phyloP scores from a whole-genome alignment of 2,113 vertebrate genomes.

The Burhinus oedicnemus region DNA sequence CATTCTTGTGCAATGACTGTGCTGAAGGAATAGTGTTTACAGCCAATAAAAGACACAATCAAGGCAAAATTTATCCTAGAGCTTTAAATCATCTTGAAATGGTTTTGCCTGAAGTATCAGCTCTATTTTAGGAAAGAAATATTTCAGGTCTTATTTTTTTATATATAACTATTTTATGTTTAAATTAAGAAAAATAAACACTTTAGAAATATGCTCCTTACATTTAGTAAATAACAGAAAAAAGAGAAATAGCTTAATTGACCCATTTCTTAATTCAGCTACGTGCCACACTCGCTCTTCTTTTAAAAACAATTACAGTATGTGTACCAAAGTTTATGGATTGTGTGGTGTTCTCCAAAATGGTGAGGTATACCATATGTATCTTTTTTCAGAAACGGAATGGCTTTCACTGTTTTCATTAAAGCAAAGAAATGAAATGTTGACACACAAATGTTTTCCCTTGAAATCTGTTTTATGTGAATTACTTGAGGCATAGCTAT shows the following conservation, averaged over 20 bases:
- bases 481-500: neutral
- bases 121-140: neutral
- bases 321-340: conserved; percentile 4
- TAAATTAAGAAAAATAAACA: neutral
- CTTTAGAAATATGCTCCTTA: neutral
- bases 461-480: conserved; percentile 28
- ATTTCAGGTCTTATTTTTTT: neutral
- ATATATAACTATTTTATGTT: neutral
- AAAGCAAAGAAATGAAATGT: neutral
- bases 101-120: neutral
- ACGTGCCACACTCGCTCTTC: neutral
- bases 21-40: neutral
- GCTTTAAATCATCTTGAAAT: neutral
- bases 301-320: neutral
- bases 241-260: neutral
- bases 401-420: neutral
- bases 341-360: neutral
- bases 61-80: neutral
- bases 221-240: neutral
- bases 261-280: conserved; percentile 32
- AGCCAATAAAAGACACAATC: neutral
- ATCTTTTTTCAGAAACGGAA: conserved; percentile 29
- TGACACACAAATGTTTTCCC: neutral
- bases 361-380: neutral
- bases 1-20: neutral